Evolutionary conservation across 2,888 invertebrate genomes (phyloP).

Genomic region (Lepeophtheirus nordmannii): DNA sequence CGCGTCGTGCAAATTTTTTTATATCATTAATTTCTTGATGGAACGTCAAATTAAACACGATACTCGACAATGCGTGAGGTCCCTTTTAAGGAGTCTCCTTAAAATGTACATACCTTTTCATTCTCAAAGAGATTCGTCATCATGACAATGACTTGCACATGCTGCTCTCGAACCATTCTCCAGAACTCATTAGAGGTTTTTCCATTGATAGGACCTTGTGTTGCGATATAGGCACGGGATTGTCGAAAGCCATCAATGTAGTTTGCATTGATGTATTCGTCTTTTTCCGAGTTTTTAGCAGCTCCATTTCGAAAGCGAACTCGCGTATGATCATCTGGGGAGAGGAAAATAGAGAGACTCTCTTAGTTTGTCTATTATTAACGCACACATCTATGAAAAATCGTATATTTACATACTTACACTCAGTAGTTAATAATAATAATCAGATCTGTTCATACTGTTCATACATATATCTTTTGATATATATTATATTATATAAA

Average conservation of each 20-base stretch:
- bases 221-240: constrained; percentile 76
- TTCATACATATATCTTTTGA: too few species aligned
- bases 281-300: constrained; percentile 45
- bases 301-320: constrained; percentile 54
- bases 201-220: constrained; percentile 82
- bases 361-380: constrained; percentile 9
- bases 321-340: constrained; percentile 72
- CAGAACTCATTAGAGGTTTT: constrained; percentile 79
- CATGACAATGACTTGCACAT: constrained; percentile 85
- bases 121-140: constrained; percentile 89
- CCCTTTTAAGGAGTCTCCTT: too few species aligned
- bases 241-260: constrained; percentile 78
- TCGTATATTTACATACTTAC: too few species aligned
- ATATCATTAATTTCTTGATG: too few species aligned
- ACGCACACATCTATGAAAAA: too few species aligned
- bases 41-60: too few species aligned
- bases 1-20: too few species aligned
- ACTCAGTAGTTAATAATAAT: too few species aligned
- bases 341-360: constrained; percentile 9
- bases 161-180: constrained; percentile 95
- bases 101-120: constrained; percentile 71
- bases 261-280: constrained; percentile 90
- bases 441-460: too few species aligned
- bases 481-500: too few species aligned
- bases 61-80: too few species aligned